phyloP scores from a whole-genome alignment of 2,797 vertebrate species.

The Benthosema pterotum region DNA sequence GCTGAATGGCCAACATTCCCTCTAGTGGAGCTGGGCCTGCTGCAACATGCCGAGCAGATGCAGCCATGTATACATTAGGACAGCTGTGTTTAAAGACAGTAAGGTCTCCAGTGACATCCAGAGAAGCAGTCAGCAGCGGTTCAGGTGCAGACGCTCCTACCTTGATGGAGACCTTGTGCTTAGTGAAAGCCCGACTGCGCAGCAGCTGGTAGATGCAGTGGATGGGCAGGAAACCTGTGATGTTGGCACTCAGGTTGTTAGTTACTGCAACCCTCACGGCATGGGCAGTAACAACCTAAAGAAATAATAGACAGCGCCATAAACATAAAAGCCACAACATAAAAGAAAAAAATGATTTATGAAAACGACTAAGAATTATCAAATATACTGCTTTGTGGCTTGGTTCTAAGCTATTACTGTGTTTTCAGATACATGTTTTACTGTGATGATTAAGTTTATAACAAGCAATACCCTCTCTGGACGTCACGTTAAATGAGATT shows the following conservation, averaged over 20 bases:
- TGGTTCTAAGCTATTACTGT: too few species aligned
- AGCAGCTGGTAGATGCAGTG: conserved; percentile 99
- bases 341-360: neutral
- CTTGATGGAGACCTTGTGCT: conserved; percentile 99
- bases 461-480: too few species aligned
- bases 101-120: rapidly evolving
- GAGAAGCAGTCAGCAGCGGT: neutral
- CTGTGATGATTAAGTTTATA: too few species aligned
- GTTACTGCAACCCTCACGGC: conserved; percentile 97
- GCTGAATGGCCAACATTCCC: neutral
- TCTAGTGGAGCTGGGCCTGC: neutral
- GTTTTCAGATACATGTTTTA: too few species aligned
- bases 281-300: conserved; percentile 96
- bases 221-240: conserved; percentile 96
- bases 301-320: conserved; percentile 11
- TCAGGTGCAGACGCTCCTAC: conserved; percentile 64
- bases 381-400: too few species aligned
- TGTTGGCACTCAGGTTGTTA: conserved; percentile 94
- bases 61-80: neutral
- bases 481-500: too few species aligned
- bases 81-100: neutral
- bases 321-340: too few species aligned
- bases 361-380: too few species aligned
- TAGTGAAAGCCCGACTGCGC: conserved; percentile 95
- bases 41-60: neutral